Evolutionary conservation across 2,888 invertebrate species (phyloP).

Genomic region (Ophraella communa): DNA sequence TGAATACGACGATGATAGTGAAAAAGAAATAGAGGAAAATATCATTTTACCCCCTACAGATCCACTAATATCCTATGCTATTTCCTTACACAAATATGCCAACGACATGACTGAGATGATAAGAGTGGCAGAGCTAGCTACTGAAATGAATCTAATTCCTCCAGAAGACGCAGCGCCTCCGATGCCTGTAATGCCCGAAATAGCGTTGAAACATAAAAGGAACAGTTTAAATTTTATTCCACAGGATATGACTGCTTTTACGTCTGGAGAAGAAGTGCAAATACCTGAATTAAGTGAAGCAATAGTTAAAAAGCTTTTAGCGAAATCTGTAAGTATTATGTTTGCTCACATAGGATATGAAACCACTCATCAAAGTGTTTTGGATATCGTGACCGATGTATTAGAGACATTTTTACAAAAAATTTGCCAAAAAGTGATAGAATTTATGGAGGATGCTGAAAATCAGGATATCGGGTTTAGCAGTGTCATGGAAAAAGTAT

Average conservation of each 20-base stretch:
- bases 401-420: slow-evolving; percentile 61
- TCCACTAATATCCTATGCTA: slow-evolving; percentile 53
- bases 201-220: slow-evolving; percentile 44
- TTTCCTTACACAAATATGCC: slow-evolving; percentile 54
- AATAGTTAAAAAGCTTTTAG: slow-evolving; percentile 56
- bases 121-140: slow-evolving; percentile 50
- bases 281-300: slow-evolving; percentile 53
- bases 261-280: slow-evolving; percentile 46
- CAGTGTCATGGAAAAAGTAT: slow-evolving; percentile 66
- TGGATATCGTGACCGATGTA: slow-evolving; percentile 62
- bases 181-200: slow-evolving; percentile 50
- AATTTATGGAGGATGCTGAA: slow-evolving; percentile 63
- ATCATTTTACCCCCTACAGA: slow-evolving; percentile 51
- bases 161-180: slow-evolving; percentile 51
- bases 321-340: slow-evolving; percentile 61
- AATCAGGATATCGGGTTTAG: slow-evolving; percentile 60
- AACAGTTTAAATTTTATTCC: slow-evolving; percentile 53
- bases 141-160: slow-evolving; percentile 52
- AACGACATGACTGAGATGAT: slow-evolving; percentile 54
- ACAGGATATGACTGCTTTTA: slow-evolving; percentile 44
- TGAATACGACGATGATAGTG: slow-evolving; percentile 50
- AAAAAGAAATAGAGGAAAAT: slow-evolving; percentile 40
- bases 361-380: slow-evolving; percentile 60
- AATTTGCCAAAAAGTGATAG: slow-evolving; percentile 61
- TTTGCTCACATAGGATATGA: slow-evolving; percentile 65